phyloP scores from a whole-genome alignment of 2,797 vertebrate genomes.

The Phyllotis vaccarum region DNA sequence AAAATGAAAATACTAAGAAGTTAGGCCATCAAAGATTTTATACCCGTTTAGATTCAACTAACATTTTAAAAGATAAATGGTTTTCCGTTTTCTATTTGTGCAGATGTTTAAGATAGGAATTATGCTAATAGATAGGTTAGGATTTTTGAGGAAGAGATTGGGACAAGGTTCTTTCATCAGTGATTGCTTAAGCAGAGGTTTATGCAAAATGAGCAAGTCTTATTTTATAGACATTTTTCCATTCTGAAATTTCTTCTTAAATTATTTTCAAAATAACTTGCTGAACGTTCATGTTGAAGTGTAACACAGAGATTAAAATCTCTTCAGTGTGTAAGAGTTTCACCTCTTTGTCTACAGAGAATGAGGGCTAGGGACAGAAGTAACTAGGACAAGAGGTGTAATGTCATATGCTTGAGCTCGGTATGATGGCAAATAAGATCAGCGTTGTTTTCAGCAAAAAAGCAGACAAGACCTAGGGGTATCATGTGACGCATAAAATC shows the following conservation, averaged over 20 bases:
- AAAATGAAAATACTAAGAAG: conserved; percentile 68
- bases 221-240: conserved; percentile 17
- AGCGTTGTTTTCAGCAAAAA: background rate
- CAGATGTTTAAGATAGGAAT: conserved; percentile 62
- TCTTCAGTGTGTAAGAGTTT: background rate
- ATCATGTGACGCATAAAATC: background rate
- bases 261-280: conserved; percentile 53
- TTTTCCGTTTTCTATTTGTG: conserved; percentile 71
- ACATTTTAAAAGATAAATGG: conserved; percentile 75
- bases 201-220: conserved; percentile 6
- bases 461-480: background rate
- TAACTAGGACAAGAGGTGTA: background rate
- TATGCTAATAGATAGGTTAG: conserved; percentile 39
- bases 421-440: background rate
- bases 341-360: background rate
- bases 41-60: conserved; percentile 71
- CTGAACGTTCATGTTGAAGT: background rate
- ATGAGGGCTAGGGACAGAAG: background rate
- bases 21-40: conserved; percentile 74
- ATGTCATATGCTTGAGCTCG: background rate
- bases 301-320: background rate
- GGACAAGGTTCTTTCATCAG: background rate
- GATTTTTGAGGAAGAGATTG: background rate
- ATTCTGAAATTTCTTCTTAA: background rate
- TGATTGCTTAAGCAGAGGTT: background rate